Base-by-base conservation (phyloP, 2,888 invertebrate species). In the Stenotaenia linearis region DNA sequence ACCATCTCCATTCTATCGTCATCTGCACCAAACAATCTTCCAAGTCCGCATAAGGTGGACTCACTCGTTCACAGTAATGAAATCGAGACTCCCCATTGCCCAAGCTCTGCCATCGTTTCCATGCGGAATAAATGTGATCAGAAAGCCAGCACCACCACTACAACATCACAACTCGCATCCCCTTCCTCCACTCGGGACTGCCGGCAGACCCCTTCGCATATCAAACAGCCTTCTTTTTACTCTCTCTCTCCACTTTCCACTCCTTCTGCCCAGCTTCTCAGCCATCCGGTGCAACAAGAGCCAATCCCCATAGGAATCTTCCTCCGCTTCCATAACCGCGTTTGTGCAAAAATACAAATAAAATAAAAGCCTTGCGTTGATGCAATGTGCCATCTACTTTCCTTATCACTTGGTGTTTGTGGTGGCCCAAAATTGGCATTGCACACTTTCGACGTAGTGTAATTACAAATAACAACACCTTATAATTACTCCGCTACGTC, bases 51-150 rank as follows among this genome's bases (percentile, higher is more conserved):
- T 61, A 61, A 23, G 61, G 61, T 61, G 61, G 61, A 61, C 61
- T 61, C 56, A 61, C 61, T 61, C 61, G 61, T 61, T 61, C 61
- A 61, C 12, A 61, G 61, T 61, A 61, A 61, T 61, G 61, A 61
- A 61, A 61, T 61, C 61, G 61, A 61, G 61, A 61, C 61, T 61
- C 61, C 61, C 61, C 61, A 61, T 61, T 61, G 61, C 61, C 61
- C 61, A 61, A 61, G 61, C 61, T 5, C 61, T 61, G 61, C 61
- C 61, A 61, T 61, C 61, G 61, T 61, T 61, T 61, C 61, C 61
- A 61, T 61, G 61, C 61, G 61, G 61, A 61, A 61, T 61, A 61
- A 61, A 61, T 61, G 61, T 61, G 61, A 61, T 61, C 61, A 61
- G 61, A 61, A 61, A 61, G 61, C 61, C 61, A 61, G 61, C 61